Percentiles rank a stretch among this genome's conserved stretches.
phyloP scores from a whole-genome alignment of 2,888 invertebrate genomes.

The Spilarctia lutea region DNA sequence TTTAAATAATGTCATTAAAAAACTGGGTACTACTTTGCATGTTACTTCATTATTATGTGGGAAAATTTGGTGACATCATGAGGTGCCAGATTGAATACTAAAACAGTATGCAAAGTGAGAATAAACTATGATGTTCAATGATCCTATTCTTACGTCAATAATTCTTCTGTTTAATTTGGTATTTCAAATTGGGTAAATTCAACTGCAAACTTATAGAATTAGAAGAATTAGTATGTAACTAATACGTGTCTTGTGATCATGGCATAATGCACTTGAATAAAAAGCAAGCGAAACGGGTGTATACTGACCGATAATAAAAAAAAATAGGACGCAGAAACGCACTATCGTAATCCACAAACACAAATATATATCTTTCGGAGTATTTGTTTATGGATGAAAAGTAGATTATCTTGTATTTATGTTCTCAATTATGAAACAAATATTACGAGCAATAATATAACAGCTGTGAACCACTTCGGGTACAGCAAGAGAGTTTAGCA shows the following conservation, averaged over 20 bases:
- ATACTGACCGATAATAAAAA: too few species aligned
- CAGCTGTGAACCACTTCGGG: too few species aligned
- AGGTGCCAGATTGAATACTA: conserved; percentile 35
- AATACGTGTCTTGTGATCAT: neutral
- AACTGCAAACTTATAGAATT: too few species aligned
- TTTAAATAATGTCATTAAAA: conserved; percentile 11
- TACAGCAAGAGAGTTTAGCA: too few species aligned
- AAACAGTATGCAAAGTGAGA: conserved; percentile 36
- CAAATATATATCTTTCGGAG: too few species aligned
- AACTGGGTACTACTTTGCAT: conserved; percentile 12
- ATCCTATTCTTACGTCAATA: neutral
- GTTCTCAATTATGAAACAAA: too few species aligned
- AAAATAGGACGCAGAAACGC: neutral
- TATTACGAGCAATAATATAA: too few species aligned
- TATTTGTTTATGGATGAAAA: too few species aligned
- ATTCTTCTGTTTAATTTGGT: neutral
- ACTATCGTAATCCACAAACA: neutral
- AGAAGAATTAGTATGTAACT: too few species aligned
- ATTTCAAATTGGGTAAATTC: neutral
- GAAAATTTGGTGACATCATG: conserved; percentile 48
- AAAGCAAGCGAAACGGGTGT: neutral
- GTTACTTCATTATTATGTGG: conserved; percentile 31
- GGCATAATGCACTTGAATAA: neutral
- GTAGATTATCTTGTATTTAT: too few species aligned
- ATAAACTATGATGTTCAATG: conserved; percentile 1